phyloP scores from a whole-genome alignment of 2,888 invertebrate genomes.

The Cataglyphis altisquamis region DNA sequence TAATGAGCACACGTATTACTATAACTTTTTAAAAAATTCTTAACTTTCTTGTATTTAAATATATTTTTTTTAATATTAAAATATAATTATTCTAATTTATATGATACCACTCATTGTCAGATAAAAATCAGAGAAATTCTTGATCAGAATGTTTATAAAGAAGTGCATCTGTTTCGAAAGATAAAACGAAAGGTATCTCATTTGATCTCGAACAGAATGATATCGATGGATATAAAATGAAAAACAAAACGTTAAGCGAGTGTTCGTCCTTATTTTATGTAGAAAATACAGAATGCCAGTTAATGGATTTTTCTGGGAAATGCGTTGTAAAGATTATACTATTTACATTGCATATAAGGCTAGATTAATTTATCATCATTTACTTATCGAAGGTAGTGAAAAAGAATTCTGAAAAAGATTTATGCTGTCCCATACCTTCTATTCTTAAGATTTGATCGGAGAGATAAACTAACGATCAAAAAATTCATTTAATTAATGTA shows the following conservation, averaged over 20 bases:
- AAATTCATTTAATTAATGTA: background rate
- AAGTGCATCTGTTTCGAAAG: background rate
- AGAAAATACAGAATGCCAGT: background rate
- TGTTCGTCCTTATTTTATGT: background rate
- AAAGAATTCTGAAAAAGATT: conserved; percentile 3
- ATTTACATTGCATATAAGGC: background rate
- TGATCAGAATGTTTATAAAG: background rate
- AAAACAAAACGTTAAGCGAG: background rate
- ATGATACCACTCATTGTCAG: background rate
- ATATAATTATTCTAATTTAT: conserved; percentile 12
- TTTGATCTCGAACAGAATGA: background rate
- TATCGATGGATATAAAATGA: background rate
- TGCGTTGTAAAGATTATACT: conserved; percentile 4
- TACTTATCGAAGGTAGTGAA: background rate
- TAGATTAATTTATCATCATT: conserved; percentile 21
- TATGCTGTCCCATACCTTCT: background rate
- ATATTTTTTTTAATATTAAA: background rate
- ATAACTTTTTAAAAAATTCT: background rate
- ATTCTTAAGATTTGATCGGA: background rate
- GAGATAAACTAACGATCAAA: background rate
- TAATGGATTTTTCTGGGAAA: conserved; percentile 20
- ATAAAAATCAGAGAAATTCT: background rate
- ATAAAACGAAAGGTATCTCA: background rate
- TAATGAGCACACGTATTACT: background rate
- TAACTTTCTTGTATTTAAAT: background rate